Evolutionary conservation across 2,888 invertebrate genomes (phyloP), one percentile per base, ranked within the genome.

Genomic region (Deilephila elpenor): DNA sequence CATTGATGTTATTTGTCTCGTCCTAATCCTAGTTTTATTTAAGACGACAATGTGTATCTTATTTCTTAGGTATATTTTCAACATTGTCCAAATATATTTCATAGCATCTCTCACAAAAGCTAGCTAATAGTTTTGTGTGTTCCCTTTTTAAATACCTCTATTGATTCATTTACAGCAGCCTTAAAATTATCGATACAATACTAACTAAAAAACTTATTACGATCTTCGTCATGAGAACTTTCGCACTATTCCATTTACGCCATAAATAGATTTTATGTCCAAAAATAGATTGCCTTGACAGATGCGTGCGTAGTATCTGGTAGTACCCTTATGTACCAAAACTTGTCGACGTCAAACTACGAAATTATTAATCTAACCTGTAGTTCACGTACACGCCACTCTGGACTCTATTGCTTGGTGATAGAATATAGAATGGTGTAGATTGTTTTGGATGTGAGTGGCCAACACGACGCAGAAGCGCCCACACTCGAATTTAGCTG

Each of bases 401-500:
- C 2, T 29, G 14, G 17, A 25, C 67, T 5, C 25, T 67, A 51
- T 67, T 25, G 2, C 11, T 51, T 5, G 17, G 20, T 51, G 7
- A 51, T 51, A 67, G 14, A 17, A 25, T 44, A 5, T 20, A 51
- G 25, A 51, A 51, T 51, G 25, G 17, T 8, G 62, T 34, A n/a
- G 34, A 67, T 44, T 25, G 25, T 67, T 51, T 37, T 64, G 8
- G 60, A 60, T 6, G 20, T 1, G 20, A 25, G 25, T n/a, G 64
- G 8, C 34, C n/a, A n/a, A 44, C 6, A 17, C 25, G 20, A 44
- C 44, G 44, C 44, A 56, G n/a, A 67, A 25, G 51, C 51, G 51
- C 67, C 67, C 67, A 67, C 67, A 17, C 67, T 51, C 67, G 51
- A 67, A 67, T 67, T 67, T 67, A 17, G 51, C 8, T 51, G 37